Percentiles rank a stretch among this genome's conserved stretches.
Conservation (phyloP, 2,113 vertebrate species). For the Ceyx cyanopectus region DNA sequence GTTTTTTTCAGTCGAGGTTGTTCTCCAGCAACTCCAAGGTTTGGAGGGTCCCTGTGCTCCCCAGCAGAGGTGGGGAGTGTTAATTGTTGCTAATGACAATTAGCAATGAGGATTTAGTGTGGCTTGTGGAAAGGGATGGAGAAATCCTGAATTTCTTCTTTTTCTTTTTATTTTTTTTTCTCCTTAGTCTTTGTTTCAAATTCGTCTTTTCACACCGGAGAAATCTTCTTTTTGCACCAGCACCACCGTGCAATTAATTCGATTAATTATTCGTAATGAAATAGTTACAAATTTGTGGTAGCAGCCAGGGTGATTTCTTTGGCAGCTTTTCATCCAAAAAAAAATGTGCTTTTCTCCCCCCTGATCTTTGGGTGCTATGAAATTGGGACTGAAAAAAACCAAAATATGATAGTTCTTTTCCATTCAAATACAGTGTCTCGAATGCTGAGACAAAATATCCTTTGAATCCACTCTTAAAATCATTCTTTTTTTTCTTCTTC, state of each 20-base stretch:
- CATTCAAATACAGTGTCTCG: fast-evolving
- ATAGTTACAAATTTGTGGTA: background rate
- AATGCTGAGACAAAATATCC: background rate
- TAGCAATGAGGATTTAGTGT: background rate
- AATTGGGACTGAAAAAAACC: background rate
- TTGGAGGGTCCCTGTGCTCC: background rate
- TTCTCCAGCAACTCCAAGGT: background rate
- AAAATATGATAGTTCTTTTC: background rate
- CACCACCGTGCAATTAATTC: background rate
- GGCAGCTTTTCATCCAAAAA: background rate
- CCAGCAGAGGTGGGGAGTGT: background rate
- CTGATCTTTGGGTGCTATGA: background rate
- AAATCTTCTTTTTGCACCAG: fast-evolving
- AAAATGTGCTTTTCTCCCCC: background rate
- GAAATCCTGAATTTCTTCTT: background rate
- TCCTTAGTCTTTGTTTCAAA: background rate
- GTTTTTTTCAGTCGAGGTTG: background rate
- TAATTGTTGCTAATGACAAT: background rate
- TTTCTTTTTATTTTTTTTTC: background rate
- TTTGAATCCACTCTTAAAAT: background rate
- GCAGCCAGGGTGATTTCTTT: background rate
- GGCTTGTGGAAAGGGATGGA: fast-evolving
- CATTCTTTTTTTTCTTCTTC: too few relatives aligned
- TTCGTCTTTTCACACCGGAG: fast-evolving
- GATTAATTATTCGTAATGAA: background rate